Percentiles rank a stretch among this genome's conserved stretches.
Conservation (phyloP, 2,797 vertebrate genomes). For the Thamnophis elegans region DNA sequence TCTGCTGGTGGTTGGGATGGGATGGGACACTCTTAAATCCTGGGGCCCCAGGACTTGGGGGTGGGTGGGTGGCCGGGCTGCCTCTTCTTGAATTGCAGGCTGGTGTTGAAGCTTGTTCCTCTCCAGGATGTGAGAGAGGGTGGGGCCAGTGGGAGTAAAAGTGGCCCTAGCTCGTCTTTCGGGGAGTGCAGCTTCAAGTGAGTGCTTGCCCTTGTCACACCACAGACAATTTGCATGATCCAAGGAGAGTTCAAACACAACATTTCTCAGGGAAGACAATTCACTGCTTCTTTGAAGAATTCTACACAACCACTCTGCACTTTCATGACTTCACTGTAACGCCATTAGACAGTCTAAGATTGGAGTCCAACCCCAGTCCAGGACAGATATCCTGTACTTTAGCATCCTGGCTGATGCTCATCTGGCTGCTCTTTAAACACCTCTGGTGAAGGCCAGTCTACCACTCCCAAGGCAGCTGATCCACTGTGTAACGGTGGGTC, state of each 20-base stretch:
- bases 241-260: not conserved
- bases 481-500: not conserved
- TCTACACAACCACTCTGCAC: not conserved
- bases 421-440: not conserved
- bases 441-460: not conserved
- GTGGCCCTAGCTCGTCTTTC: not conserved
- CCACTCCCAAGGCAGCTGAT: not conserved
- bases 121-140: not conserved
- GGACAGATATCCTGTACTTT: not conserved
- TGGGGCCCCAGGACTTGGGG: not conserved
- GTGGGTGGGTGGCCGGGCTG: not conserved
- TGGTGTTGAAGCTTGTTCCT: not conserved
- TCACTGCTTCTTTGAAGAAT: not conserved
- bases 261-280: not conserved
- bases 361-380: not conserved
- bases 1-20: not conserved
- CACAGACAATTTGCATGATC: not conserved
- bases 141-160: not conserved
- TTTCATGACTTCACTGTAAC: not conserved
- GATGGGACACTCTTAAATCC: no score
- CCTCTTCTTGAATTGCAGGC: not conserved
- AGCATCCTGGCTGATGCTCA: not conserved
- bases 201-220: not conserved
- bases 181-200: not conserved
- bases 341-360: not conserved